Base-by-base conservation (phyloP, 2,888 invertebrate genomes). In the Acronicta leporina region DNA sequence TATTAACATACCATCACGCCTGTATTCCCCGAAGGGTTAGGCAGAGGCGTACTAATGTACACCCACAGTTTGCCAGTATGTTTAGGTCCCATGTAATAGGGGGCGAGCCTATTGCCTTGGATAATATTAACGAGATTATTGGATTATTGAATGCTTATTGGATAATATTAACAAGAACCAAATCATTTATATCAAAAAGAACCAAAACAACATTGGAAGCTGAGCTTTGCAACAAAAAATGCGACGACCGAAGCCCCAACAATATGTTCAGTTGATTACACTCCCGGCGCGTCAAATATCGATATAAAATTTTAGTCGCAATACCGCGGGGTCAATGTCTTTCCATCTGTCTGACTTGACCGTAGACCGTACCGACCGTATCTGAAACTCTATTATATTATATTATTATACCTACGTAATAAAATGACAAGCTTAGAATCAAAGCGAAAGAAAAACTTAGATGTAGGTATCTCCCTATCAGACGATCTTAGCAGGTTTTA, bases 321-420 rank as follows among this genome's bases (percentile, higher is more conserved):
- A 64, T 57, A 59, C 40, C 3, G 35, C 27, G 73, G 41, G 77
- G 75, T 77, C 77, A 77, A 74, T 46, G 73, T 11, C 77, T 72
- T 52, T 35, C 46, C 43, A 46, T 57, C 48, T 50, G 55, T 51
- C 62, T 54, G 51, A 44, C 42, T 63, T 59, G 53, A 45, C 57
- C 60, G 65, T 66, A n/a, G n/a, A n/a, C n/a, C n/a, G n/a, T n/a
- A n/a, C n/a, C n/a, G n/a, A n/a, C 70, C 69, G 50, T 58, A 70
- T 77, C 66, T 58, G 50, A 74, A 74, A 57, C 55, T 75, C 65
- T 71, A 61, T 67, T 66, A 60, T 70, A 64, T 64, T 66, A 56
- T 73, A 63, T 40, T 70, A 64, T 64, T 66, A 56, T 70, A n/a
- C n/a, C n/a, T n/a, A 63, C 42, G 20, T 61, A 63, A 63, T 70